phyloP scores from a whole-genome alignment of 1,140 invertebrate genomes.

The Bombus superbus region DNA sequence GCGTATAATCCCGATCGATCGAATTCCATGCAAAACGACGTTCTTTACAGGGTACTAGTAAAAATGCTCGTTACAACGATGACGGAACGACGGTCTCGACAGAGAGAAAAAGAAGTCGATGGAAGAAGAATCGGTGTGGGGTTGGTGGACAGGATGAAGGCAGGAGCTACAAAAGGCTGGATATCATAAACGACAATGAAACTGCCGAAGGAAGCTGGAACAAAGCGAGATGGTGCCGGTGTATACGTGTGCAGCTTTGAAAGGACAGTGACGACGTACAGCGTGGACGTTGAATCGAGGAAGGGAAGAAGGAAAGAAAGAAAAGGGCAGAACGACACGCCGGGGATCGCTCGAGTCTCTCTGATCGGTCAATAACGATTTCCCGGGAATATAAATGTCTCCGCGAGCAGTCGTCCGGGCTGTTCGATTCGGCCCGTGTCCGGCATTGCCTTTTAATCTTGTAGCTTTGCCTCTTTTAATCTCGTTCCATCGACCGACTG shows the following conservation, averaged over 20 bases:
- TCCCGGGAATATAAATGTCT: conserved; percentile 73
- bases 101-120: background rate
- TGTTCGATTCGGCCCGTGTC: conserved; percentile 59
- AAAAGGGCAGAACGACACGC: conserved; percentile 28
- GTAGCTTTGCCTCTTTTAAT: conserved; percentile 75
- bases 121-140: background rate
- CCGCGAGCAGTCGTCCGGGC: conserved; percentile 48
- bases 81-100: background rate
- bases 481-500: conserved; percentile 70
- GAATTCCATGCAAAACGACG: background rate
- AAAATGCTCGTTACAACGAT: background rate
- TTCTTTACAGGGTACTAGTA: background rate
- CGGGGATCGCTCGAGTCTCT: conserved; percentile 39
- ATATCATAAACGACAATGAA: conserved; percentile 45
- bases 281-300: no score
- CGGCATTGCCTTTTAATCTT: conserved; percentile 75
- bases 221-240: background rate
- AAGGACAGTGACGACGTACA: conserved; percentile 24
- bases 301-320: conserved; percentile 18
- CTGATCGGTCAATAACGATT: conserved; percentile 72
- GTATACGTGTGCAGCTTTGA: conserved; percentile 15
- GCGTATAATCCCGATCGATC: background rate
- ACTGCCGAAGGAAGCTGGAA: conserved; percentile 12
- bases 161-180: conserved; percentile 2
- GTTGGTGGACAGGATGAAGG: background rate